phyloP scores from a whole-genome alignment of 2,113 vertebrate species.

The Protomyctophum bolini region DNA sequence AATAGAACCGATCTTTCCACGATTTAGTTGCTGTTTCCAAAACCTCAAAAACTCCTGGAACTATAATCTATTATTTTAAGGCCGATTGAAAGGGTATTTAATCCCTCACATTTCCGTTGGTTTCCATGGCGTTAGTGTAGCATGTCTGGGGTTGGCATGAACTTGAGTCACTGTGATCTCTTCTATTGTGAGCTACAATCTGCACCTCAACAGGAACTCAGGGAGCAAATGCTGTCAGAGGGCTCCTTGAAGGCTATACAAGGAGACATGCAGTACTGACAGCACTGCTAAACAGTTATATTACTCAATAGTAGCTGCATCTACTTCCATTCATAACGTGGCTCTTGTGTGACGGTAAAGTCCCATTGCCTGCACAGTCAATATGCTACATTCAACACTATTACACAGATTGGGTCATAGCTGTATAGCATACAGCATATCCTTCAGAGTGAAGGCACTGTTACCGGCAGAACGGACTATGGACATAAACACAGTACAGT shows the following conservation, averaged over 20 bases:
- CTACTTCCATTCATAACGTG: not conserved
- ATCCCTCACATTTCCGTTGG: constrained; percentile 8
- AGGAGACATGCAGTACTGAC: not conserved
- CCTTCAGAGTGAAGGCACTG: not conserved
- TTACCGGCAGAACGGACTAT: not conserved
- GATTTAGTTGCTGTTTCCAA: constrained; percentile 5
- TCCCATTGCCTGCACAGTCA: not conserved
- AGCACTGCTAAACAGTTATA: not conserved
- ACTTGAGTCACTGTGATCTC: constrained; percentile 28
- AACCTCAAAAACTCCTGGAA: constrained; percentile 17
- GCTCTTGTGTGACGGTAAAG: too few relatives aligned
- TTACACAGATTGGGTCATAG: not conserved
- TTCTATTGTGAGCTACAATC: constrained; percentile 5
- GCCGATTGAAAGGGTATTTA: constrained; percentile 28
- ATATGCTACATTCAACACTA: not conserved
- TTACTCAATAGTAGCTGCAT: not conserved
- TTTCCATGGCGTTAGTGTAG: constrained; percentile 33
- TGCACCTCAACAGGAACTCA: constrained; percentile 1
- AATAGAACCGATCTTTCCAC: constrained; percentile 20
- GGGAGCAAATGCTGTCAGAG: constrained; percentile 3
- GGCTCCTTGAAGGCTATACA: not conserved
- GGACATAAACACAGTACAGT: constrained; percentile 4
- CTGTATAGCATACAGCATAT: not conserved
- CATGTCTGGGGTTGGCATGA: constrained; percentile 17
- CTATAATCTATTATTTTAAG: constrained; percentile 15